Evolutionary conservation across 30 jellyfish, hydroid and myxozoan species (phyloP).

Genomic region (Aurelia sp.): DNA sequence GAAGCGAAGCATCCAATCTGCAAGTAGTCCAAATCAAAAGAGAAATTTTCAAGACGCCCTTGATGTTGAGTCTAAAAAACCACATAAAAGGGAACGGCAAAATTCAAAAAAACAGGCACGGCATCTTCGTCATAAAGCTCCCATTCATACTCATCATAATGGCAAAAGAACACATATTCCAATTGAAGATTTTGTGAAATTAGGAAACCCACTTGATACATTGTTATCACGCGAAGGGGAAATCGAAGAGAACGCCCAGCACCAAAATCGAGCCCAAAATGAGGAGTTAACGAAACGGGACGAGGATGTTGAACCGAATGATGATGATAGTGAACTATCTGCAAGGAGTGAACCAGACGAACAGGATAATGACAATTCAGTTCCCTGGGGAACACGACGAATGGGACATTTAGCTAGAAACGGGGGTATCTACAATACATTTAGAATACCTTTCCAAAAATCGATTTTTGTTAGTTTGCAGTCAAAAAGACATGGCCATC

Average conservation of each 20-base stretch:
- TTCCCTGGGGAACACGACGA: constrained; percentile 89
- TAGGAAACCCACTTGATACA: too few relatives aligned
- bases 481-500: constrained; percentile 49
- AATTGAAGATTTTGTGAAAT: too few relatives aligned
- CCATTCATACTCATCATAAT: too few relatives aligned
- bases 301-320: constrained; percentile 26
- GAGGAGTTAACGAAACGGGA: not conserved
- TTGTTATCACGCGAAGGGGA: too few relatives aligned
- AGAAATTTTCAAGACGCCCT: not conserved
- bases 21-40: not conserved
- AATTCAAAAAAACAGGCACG: too few relatives aligned
- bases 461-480: constrained; percentile 59
- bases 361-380: constrained; percentile 18
- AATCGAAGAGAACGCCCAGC: too few relatives aligned
- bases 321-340: constrained; percentile 8
- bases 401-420: constrained; percentile 77
- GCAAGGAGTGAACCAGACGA: constrained; percentile 30
- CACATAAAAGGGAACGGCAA: too few relatives aligned
- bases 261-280: too few relatives aligned
- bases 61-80: too few relatives aligned
- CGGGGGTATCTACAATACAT: constrained; percentile 83
- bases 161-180: too few relatives aligned
- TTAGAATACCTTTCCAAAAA: constrained; percentile 75
- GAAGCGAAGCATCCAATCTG: not conserved
- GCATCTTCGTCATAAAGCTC: too few relatives aligned